Conservation (phyloP, 1,140 invertebrate genomes). For the Anoplophora glabripennis region DNA sequence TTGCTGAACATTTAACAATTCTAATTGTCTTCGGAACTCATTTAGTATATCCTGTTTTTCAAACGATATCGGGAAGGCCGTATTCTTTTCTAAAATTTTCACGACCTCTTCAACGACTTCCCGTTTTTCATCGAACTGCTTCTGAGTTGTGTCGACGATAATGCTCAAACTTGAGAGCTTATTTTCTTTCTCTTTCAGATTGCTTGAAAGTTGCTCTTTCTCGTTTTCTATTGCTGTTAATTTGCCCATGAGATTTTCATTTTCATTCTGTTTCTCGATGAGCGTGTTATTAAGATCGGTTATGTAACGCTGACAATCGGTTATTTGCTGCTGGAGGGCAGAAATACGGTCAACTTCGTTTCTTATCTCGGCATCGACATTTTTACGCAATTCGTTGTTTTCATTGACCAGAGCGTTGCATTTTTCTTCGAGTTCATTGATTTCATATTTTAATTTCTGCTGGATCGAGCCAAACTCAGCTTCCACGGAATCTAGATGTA, state of each 20-base stretch:
- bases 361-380: slow-evolving; percentile 44
- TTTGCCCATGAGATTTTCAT: slow-evolving; percentile 5
- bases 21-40: slow-evolving; percentile 29
- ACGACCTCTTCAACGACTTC: slow-evolving; percentile 32
- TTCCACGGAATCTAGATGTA: slow-evolving; percentile 59
- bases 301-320: slow-evolving; percentile 35
- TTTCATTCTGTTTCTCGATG: slow-evolving; percentile 22
- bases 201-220: slow-evolving; percentile 21
- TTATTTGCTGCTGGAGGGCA: slow-evolving; percentile 50
- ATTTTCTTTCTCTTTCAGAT: slow-evolving; percentile 24
- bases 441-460: slow-evolving; percentile 50
- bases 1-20: slow-evolving; percentile 5
- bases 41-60: slow-evolving; percentile 29
- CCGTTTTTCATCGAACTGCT: slow-evolving; percentile 35
- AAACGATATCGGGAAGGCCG: slow-evolving; percentile 22
- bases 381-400: slow-evolving; percentile 47
- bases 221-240: slow-evolving; percentile 16
- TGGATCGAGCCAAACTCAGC: slow-evolving; percentile 56
- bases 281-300: slow-evolving; percentile 38
- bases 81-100: slow-evolving; percentile 25
- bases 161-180: slow-evolving; percentile 29
- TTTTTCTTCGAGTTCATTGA: slow-evolving; percentile 50
- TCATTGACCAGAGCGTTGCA: slow-evolving; percentile 53
- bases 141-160: slow-evolving; percentile 30
- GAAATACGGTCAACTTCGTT: slow-evolving; percentile 45